Evolutionary conservation across 1,140 invertebrate genomes (phyloP), one percentile per base, ranked within the genome.

Genomic region (Drosophila biarmipes): DNA sequence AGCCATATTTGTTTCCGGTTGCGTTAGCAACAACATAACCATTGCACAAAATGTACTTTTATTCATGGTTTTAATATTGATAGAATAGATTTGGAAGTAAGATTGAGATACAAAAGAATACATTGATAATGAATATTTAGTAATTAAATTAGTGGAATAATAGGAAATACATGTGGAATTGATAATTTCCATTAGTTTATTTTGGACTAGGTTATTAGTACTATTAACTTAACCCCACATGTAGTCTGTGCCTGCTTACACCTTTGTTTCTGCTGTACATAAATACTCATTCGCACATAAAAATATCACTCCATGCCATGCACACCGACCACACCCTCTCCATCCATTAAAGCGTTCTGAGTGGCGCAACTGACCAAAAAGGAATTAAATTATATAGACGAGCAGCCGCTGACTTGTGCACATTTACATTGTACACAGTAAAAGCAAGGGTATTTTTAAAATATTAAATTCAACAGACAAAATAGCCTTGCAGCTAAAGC

Each of bases 291-390:
- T 46, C 45, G 34, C 45, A 59, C 49, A 73, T 68, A 48, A 57
- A 79, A 77, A 68, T 84, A 63, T 78, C 74, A 84, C 68, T 79
- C 75, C 80, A 84, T 82, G 71, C 51, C 43, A 21, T 51, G 29
- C 48, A 42, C 64, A 27, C 29, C 29, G 12, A 29, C 58, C 58
- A 63, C 45, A 57, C 48, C 40, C 40, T 17, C 43, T 43, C 48
- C 54, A 37, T 42, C 38, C 40, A 66, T 74, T 49, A 21, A 45
- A 74, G 71, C 58, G 27, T 54, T 64, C 46, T 57, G 54, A 66
- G 80, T 77, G 79, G 80, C 73, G 77, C 64, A 87, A 81, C 78
- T 86, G 86, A 73, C 78, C 77, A 63, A 73, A 86, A 72, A 46
- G 55, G 67, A 73, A 76, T 79, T 58, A 31, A 62, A 54, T 73